phyloP scores from a whole-genome alignment of 2,113 vertebrate genomes.

The Macrotus californicus region DNA sequence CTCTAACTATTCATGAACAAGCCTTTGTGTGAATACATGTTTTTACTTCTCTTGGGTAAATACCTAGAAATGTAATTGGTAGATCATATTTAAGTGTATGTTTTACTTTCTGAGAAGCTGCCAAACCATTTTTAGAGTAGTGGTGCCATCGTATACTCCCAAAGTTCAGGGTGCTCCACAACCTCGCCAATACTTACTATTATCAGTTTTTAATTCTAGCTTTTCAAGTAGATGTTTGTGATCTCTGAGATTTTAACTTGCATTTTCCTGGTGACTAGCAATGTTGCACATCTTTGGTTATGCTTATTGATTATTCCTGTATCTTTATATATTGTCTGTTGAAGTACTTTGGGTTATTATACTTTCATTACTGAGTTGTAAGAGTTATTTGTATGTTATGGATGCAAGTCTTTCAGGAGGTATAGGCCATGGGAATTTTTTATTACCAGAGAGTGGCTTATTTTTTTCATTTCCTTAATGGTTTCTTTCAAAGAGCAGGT shows the following conservation, averaged over 20 bases:
- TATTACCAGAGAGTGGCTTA: background rate
- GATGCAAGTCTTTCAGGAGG: background rate
- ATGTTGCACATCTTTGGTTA: background rate
- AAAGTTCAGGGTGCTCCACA: background rate
- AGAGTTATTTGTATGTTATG: background rate
- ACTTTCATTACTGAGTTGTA: background rate
- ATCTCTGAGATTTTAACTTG: background rate
- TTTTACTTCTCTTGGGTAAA: conserved; percentile 2
- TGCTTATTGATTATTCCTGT: background rate
- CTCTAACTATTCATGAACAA: background rate
- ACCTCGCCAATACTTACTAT: background rate
- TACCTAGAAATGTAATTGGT: background rate
- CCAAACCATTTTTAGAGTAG: background rate
- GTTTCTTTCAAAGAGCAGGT: background rate
- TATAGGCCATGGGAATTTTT: background rate
- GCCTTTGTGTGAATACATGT: background rate
- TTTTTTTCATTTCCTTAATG: background rate
- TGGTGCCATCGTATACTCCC: background rate
- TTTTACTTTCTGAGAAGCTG: background rate
- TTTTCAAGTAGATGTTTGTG: background rate
- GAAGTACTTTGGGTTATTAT: background rate
- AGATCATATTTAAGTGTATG: background rate
- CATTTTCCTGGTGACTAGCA: background rate
- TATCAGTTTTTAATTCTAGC: background rate
- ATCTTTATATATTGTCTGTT: background rate